Evolutionary conservation across 2,797 vertebrate species (phyloP).

Genomic region (Brotula barbata): DNA sequence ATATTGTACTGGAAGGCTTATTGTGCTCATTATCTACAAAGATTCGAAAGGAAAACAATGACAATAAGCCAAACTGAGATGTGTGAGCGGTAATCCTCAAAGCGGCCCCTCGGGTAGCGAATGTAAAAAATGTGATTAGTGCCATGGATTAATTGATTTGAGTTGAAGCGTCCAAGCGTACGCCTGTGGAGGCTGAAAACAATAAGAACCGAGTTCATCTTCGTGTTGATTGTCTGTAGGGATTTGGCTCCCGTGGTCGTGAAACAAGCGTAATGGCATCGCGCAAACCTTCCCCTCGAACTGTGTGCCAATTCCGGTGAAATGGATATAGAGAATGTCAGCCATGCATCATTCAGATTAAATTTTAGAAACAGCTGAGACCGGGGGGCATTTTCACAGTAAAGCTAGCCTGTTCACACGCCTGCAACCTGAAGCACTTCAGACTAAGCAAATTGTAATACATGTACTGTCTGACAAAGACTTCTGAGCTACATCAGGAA

Average conservation of each 20-base stretch:
- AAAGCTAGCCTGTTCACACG: neutral
- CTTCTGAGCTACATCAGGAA: no score
- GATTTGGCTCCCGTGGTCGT: constrained; percentile 6
- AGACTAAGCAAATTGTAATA: no score
- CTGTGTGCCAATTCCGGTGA: neutral
- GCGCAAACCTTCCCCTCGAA: neutral
- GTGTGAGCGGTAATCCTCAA: constrained; percentile 41
- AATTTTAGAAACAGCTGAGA: neutral
- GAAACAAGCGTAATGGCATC: constrained; percentile 1
- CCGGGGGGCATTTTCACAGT: neutral
- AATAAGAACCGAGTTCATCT: constrained; percentile 20
- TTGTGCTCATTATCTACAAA: constrained; percentile 34
- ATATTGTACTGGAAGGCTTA: neutral
- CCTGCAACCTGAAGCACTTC: no score
- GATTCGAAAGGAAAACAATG: constrained; percentile 15
- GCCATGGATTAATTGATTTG: constrained; percentile 47
- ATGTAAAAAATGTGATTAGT: constrained; percentile 45
- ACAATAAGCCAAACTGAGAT: constrained; percentile 18
- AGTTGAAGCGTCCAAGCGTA: constrained; percentile 34
- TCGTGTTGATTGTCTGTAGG: constrained; percentile 1
- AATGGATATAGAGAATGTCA: neutral
- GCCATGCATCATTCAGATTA: neutral
- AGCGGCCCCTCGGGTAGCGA: constrained; percentile 28
- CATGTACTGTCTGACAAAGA: no score
- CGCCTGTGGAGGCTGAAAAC: constrained; percentile 22